Evolutionary conservation across 2,797 vertebrate genomes (phyloP).

Genomic region (Microchirus variegatus): DNA sequence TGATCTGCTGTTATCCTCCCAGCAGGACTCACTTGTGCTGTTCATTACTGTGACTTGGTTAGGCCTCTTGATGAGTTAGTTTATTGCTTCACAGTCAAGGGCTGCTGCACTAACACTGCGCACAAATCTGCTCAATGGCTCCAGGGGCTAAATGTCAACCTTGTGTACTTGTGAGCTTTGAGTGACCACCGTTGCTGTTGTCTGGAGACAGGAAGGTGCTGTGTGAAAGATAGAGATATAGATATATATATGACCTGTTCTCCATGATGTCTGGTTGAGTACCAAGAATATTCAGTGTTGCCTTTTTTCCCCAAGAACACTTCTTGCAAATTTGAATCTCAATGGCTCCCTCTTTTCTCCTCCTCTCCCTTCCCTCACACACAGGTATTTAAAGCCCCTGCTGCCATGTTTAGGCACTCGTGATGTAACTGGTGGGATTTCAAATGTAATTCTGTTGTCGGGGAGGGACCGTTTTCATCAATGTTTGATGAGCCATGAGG

Average conservation of each 20-base stretch:
- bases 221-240: too few relatives aligned
- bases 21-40: conserved; percentile 13
- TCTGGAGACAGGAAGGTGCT: background rate
- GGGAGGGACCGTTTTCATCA: conserved; percentile 63
- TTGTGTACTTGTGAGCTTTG: conserved; percentile 2
- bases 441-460: conserved; percentile 72
- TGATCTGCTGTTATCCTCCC: conserved; percentile 33
- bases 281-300: too few relatives aligned
- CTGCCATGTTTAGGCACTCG: conserved; percentile 57
- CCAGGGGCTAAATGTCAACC: conserved; percentile 26
- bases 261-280: too few relatives aligned
- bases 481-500: conserved; percentile 75
- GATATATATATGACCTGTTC: too few relatives aligned
- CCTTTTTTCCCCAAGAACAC: too few relatives aligned
- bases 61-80: conserved; percentile 28
- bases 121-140: conserved; percentile 3
- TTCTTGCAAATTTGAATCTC: too few relatives aligned
- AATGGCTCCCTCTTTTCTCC: background rate
- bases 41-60: conserved; percentile 34
- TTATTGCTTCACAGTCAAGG: background rate
- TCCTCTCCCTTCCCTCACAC: background rate
- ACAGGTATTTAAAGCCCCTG: conserved; percentile 59
- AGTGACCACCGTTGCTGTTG: background rate
- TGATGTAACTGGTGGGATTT: conserved; percentile 71
- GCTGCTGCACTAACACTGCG: conserved; percentile 6